Conservation (phyloP, 2,113 vertebrate species). For the Bungarus multicinctus region DNA sequence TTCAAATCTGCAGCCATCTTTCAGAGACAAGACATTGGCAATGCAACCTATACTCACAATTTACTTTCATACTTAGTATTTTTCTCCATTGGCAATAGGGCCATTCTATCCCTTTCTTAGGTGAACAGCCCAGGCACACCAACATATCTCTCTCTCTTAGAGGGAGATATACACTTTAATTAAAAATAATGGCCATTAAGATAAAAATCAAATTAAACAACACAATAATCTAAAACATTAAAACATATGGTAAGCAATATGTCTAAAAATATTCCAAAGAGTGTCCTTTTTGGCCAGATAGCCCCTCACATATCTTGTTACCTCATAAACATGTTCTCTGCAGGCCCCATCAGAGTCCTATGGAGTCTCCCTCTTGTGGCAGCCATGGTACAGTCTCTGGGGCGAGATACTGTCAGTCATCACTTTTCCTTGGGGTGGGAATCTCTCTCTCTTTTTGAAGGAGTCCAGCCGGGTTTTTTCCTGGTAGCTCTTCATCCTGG, state of each 20-base stretch:
- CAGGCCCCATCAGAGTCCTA: background rate
- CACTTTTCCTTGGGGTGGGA: background rate
- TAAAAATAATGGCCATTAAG: background rate
- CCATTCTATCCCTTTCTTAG: background rate
- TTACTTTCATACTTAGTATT: background rate
- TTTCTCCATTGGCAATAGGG: background rate
- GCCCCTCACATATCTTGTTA: background rate
- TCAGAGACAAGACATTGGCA: background rate
- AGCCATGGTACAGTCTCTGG: background rate
- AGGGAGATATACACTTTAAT: background rate
- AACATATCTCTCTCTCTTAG: background rate
- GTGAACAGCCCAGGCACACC: background rate
- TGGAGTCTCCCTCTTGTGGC: background rate
- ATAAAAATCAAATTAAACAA: background rate
- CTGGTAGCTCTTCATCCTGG: background rate
- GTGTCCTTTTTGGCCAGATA: background rate
- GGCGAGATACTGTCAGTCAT: rapidly evolving
- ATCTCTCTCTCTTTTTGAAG: background rate
- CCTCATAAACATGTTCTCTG: background rate
- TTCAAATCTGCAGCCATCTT: background rate
- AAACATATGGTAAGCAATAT: background rate
- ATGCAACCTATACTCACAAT: background rate
- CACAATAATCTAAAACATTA: background rate
- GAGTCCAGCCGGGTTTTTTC: background rate
- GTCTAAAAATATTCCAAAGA: background rate